Conservation (phyloP, 2,888 invertebrate species). For the Lasioglossum calceatum region DNA sequence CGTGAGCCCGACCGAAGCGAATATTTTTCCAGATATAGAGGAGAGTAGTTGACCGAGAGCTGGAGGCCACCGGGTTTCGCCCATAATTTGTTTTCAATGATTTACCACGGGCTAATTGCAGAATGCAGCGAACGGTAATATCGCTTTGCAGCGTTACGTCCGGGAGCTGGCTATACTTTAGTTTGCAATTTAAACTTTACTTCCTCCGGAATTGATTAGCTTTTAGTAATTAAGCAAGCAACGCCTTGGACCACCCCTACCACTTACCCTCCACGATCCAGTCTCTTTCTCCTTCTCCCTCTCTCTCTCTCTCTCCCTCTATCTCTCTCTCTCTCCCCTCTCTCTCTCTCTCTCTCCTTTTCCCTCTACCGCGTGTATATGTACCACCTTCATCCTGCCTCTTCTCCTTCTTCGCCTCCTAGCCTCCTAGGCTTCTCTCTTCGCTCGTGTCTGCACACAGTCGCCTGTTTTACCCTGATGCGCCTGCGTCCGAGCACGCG, state of each 20-base stretch:
- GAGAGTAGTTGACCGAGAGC: slow-evolving; percentile 21
- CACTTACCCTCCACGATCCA: slow-evolving; percentile 60
- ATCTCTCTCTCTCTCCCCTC: slow-evolving; percentile 26
- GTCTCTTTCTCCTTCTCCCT: slow-evolving; percentile 41
- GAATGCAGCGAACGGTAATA: slow-evolving; percentile 82
- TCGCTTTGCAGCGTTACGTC: slow-evolving; percentile 77
- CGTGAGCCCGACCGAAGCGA: slow-evolving; percentile 34
- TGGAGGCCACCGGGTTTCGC: slow-evolving; percentile 65
- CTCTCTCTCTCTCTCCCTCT: slow-evolving; percentile 37
- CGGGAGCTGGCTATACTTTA: slow-evolving; percentile 83
- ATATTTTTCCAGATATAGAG: slow-evolving; percentile 59
- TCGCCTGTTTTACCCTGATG: slow-evolving; percentile 30
- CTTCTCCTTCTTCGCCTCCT: slow-evolving; percentile 54
- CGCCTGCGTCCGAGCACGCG: slow-evolving; percentile 67
- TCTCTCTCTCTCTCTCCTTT: slow-evolving; percentile 13
- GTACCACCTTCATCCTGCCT: slow-evolving; percentile 31
- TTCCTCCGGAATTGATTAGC: slow-evolving; percentile 85
- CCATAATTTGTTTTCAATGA: slow-evolving; percentile 84
- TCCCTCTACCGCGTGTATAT: slow-evolving; percentile 37
- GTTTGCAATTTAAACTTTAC: slow-evolving; percentile 85
- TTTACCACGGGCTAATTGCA: slow-evolving; percentile 84
- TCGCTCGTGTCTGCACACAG: slow-evolving; percentile 55
- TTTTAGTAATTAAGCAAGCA: slow-evolving; percentile 85
- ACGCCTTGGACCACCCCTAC: slow-evolving; percentile 79
- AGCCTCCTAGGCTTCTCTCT: slow-evolving; percentile 60